Base-by-base conservation (phyloP, 2,797 vertebrate genomes). In the Pseudochaenichthys georgianus region DNA sequence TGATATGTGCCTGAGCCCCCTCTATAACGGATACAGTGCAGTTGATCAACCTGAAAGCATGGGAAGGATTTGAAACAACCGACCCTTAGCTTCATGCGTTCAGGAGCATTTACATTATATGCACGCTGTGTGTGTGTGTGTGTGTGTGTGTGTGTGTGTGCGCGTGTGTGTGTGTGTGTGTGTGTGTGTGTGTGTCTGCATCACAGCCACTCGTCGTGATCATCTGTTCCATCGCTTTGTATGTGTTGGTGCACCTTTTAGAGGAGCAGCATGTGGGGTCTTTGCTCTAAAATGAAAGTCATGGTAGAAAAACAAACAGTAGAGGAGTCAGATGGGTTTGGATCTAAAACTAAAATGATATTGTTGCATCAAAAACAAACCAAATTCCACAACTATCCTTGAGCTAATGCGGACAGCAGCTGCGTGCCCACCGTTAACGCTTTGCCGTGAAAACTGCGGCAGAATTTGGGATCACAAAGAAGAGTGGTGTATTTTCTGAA, bases 301-400 rank as follows among this genome's bases (percentile, higher is more conserved):
- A 75, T 51, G 54, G 52, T 84, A 70, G 50, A 83, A 66, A 73
- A 48, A 73, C 63, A 58, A 66, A 57, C 21, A 64, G 12, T 62
- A 53, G 21, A 64, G 45, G 28, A 70, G 55, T 70, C 31, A 54
- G 38, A 74, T 57, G 60, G 60, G 64, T 84, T 83, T 88, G 83
- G 87, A 87, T 89, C 83, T 79, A 73, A 67, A 65, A 79, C 80
- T 31, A 60, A 73, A 81, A 76, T 51, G 9, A 65, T 64, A 12
- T 55, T 28, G 70, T 89, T 82, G 75, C 72, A 84, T 86, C 28
- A 53, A 71, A 75, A 80, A 76, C 1, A 46, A 81, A 72, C 19
- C 31, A 61, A 70, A 78, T 80, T 12, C 34, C 64, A 86, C 81
- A 90, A 92, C 91, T 90, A 83, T 89, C 94, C 80, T 88, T 95